Evolutionary conservation across 1,140 invertebrate genomes (phyloP), one percentile per base, ranked within the genome.

Genomic region (Micrasema longulum): DNA sequence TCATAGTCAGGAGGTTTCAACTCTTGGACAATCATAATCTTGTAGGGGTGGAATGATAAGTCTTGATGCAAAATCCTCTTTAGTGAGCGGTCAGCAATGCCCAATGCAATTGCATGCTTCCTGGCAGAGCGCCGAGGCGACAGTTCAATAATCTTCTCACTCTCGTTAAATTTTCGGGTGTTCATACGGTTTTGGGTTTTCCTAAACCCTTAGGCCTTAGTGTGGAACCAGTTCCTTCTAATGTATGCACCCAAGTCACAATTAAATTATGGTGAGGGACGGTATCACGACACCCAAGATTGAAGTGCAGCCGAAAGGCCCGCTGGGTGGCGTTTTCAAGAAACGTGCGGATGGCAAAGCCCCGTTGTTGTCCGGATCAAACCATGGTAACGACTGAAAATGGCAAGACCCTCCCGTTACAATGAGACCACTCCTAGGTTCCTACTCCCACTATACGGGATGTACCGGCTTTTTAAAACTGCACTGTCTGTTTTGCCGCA

Each of bases 211-310:
- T 48, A 48, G 45, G 45, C 18, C 45, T 48, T 48, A 14, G 45
- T 48, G 45, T 48, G 45, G n/a, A 48, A 48, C 16, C 12, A 48
- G 45, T 48, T 48, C n/a, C n/a, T 48, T 48, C 45, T 2, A 48
- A 48, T 48, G 1, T 14, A 48, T 16, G 45, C 45, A 48, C 2
- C 12, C 6, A 48, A 3, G 11, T 48, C 1, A 16, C 45, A 16
- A 48, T 18, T 18, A 48, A 48, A 48, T 48, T 48, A 48, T 16
- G 45, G 45, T 48, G 12, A 14, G 12, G 38, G 5, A 14, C 45
- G 45, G 16, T 18, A n/a, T n/a, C n/a, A n/a, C n/a, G n/a, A n/a
- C n/a, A n/a, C 45, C 12, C 45, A 48, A 48, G 45, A 48, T 48
- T 48, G n/a, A 14, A 48, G 45, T n/a, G 43, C 43, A 47, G 43